phyloP scores from a whole-genome alignment of 2,113 vertebrate genomes.

The Ameiurus melas region DNA sequence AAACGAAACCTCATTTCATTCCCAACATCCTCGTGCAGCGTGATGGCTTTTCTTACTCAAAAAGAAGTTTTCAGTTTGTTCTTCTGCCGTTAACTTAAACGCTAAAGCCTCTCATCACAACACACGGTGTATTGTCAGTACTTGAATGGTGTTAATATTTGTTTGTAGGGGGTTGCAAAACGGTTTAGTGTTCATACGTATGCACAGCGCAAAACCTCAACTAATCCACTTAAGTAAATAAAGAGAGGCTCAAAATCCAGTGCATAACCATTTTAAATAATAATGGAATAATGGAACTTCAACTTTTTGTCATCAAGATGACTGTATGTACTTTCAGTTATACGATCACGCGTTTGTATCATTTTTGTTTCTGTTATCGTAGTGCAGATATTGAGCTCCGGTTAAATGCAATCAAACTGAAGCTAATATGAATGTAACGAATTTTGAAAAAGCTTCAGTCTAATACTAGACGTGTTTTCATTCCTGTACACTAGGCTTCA shows the following conservation, averaged over 20 bases:
- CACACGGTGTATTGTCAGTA: slow-evolving; percentile 21
- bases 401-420: slow-evolving; percentile 83
- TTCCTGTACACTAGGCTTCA: slow-evolving; percentile 76
- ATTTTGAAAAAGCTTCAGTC: slow-evolving; percentile 75
- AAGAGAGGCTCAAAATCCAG: slow-evolving; percentile 39
- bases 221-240: slow-evolving; percentile 18
- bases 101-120: slow-evolving; percentile 25
- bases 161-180: background rate
- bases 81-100: slow-evolving; percentile 10
- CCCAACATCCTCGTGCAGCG: background rate
- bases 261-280: background rate
- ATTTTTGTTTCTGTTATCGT: slow-evolving; percentile 54
- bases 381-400: slow-evolving; percentile 60
- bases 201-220: slow-evolving; percentile 42
- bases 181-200: slow-evolving; percentile 22
- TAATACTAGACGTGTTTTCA: slow-evolving; percentile 77
- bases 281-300: background rate
- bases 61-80: slow-evolving; percentile 19
- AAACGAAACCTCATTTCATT: slow-evolving; percentile 31
- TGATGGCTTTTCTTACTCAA: slow-evolving; percentile 29
- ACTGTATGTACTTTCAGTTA: slow-evolving; percentile 44
- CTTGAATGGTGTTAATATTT: slow-evolving; percentile 37
- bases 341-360: slow-evolving; percentile 23
- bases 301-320: background rate
- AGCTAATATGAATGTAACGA: slow-evolving; percentile 77